Evolutionary conservation across 1,140 invertebrate species (phyloP).

Genomic region (Apis mellifera): DNA sequence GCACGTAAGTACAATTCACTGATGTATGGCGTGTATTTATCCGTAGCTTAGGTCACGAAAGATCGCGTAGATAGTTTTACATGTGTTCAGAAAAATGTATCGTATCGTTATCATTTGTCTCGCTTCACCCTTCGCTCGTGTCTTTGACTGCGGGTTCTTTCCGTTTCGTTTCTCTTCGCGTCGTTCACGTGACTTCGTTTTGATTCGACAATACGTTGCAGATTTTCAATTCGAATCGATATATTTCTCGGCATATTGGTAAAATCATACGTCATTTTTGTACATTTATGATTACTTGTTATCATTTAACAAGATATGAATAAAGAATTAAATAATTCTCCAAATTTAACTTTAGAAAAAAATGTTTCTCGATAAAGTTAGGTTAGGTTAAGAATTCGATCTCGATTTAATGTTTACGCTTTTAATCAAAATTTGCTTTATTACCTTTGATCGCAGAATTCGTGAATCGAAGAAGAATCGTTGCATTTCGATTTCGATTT

Average conservation of each 20-base stretch:
- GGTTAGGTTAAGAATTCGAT: no score
- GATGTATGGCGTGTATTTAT: neutral
- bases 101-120: conserved; percentile 20
- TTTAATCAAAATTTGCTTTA: no score
- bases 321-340: no score
- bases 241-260: no score
- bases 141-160: conserved; percentile 37
- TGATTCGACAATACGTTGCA: neutral
- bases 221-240: no score
- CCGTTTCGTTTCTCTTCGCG: neutral
- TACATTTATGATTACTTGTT: no score
- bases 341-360: no score
- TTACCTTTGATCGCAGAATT: no score
- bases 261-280: no score
- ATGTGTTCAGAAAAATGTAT: conserved; percentile 2
- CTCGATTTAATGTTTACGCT: no score
- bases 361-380: no score
- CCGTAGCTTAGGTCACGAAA: conserved; percentile 41
- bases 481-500: neutral
- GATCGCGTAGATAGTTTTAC: conserved; percentile 48
- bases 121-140: neutral
- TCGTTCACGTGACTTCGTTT: neutral
- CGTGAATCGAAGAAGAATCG: neutral
- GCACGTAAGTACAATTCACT: neutral
- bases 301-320: no score